Conservation (phyloP, 2,888 invertebrate genomes). For the Disparrhopalites patrizii region DNA sequence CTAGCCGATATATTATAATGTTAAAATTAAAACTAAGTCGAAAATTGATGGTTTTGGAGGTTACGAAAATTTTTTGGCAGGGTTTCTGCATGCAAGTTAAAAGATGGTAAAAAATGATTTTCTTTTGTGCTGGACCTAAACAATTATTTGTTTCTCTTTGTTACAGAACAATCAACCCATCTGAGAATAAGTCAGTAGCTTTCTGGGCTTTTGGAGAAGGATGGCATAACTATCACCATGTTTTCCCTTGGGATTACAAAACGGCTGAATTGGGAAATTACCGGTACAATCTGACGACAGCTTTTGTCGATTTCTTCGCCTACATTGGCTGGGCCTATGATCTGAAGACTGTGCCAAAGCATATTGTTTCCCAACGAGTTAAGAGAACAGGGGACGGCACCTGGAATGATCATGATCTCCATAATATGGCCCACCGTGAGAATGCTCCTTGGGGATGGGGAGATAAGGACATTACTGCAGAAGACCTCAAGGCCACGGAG, state of each 20-base stretch:
- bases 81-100: background rate
- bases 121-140: background rate
- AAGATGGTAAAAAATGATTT: background rate
- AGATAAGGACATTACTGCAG: conserved; percentile 42
- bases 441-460: conserved; percentile 46
- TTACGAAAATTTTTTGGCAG: too few species aligned
- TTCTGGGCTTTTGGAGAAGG: conserved; percentile 70
- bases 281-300: conserved; percentile 60
- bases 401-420: background rate
- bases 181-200: conserved; percentile 71
- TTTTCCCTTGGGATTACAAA: conserved; percentile 70
- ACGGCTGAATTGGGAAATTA: conserved; percentile 55
- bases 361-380: conserved; percentile 66
- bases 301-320: conserved; percentile 61
- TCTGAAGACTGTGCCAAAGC: conserved; percentile 61
- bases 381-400: conserved; percentile 70
- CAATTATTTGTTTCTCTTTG: background rate
- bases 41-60: too few species aligned
- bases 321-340: conserved; percentile 63
- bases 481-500: conserved; percentile 37
- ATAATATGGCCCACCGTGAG: conserved; percentile 21
- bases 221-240: conserved; percentile 86
- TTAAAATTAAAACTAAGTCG: too few species aligned
- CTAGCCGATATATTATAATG: too few species aligned
- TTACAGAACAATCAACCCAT: conserved; percentile 69